Percentiles rank a stretch among this genome's conserved stretches.
Conservation (phyloP, 2,113 vertebrate genomes). For the Oenanthe oenanthe region DNA sequence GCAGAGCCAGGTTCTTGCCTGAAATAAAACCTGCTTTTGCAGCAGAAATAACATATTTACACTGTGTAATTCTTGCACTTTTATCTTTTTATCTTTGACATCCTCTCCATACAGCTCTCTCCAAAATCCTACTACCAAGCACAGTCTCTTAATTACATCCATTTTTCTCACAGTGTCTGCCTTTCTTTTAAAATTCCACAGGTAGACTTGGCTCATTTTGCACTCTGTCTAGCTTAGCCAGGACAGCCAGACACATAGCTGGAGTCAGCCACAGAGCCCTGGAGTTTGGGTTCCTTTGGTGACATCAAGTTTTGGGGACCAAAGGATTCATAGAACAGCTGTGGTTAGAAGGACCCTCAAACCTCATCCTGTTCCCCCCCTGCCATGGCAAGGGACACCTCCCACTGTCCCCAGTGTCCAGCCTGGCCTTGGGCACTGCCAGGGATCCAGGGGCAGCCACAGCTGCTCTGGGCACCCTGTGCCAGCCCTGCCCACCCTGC, state of each 20-base stretch:
- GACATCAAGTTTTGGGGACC: too few species aligned
- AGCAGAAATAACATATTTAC: background rate
- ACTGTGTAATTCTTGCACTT: background rate
- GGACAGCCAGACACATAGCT: background rate
- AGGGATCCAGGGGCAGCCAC: background rate
- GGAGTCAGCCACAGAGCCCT: background rate
- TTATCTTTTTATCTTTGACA: background rate
- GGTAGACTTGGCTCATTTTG: fast-evolving
- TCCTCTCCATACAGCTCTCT: background rate
- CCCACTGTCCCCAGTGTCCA: background rate
- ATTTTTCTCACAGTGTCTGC: background rate
- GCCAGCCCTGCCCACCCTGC: fast-evolving
- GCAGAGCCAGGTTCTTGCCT: background rate
- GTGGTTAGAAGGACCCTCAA: background rate
- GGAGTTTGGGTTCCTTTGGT: background rate
- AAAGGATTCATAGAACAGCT: background rate
- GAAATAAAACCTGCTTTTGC: background rate
- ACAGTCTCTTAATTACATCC: background rate
- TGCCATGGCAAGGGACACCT: background rate
- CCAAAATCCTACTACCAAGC: background rate
- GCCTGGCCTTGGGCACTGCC: background rate
- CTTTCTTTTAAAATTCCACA: background rate
- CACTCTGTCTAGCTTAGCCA: background rate
- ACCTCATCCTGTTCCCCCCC: fast-evolving
- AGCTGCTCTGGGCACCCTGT: background rate